Conservation (phyloP, 2,113 vertebrate genomes). For the Calidris pygmaea region DNA sequence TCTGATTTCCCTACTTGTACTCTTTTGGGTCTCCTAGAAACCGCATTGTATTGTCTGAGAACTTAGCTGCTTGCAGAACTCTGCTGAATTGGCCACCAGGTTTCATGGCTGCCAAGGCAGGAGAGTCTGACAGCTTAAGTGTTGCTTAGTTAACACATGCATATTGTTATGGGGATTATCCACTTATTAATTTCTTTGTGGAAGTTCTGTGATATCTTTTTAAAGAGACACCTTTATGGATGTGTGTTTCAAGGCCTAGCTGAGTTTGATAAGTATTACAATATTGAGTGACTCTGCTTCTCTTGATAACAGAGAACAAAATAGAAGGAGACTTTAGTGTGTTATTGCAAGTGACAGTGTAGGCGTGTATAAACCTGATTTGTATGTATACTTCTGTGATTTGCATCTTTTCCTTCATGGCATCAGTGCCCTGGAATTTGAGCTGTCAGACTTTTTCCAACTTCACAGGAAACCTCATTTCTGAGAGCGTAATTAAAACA, state of each 20-base stretch:
- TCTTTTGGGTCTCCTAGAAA: no score
- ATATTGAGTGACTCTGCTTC: neutral
- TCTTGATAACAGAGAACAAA: neutral
- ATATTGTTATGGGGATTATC: no score
- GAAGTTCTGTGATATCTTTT: neutral
- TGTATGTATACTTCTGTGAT: neutral
- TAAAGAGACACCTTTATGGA: fast-evolving
- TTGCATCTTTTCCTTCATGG: neutral
- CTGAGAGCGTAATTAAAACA: neutral
- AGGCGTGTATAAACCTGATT: neutral
- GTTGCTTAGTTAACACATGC: no score
- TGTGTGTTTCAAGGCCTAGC: neutral
- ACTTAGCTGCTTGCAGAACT: no score
- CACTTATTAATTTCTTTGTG: no score
- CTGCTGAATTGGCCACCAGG: no score
- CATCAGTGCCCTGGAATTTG: neutral
- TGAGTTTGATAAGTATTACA: neutral
- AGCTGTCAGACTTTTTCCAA: neutral
- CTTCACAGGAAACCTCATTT: neutral
- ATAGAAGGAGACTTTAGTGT: neutral
- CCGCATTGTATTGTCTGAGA: no score
- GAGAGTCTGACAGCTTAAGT: no score
- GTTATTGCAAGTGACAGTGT: neutral
- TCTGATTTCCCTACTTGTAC: no score
- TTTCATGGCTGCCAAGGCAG: no score